Base-by-base conservation (phyloP, 2,797 vertebrate species). In the Diceros bicornis region DNA sequence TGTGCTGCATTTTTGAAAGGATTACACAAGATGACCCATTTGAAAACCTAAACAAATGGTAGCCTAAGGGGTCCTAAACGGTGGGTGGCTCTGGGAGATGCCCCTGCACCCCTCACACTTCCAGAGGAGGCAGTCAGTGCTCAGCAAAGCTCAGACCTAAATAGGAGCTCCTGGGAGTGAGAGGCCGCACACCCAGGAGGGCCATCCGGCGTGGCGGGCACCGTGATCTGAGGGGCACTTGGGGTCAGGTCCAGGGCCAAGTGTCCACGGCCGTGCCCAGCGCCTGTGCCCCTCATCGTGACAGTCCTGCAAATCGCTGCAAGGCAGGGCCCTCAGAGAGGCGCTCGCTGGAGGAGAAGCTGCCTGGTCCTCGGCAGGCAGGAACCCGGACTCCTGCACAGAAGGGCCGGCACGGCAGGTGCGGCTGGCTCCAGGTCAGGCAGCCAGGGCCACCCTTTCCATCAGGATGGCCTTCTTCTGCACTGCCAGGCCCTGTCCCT, bases 271-370 rank as follows among this genome's bases (percentile, higher is more conserved):
- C 47, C 4, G 0, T 2, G 25, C 29, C 13, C 8, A 25, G 7
- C 1, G 29, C 7, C 77, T 1, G 9, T 4, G 3, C 11, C 34
- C 64, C 34, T 90, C 7, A 5, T 55, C 4, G 0, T 1, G 12
- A 12, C 8, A 3, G n/a, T 4, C n/a, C 29, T 32, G n/a, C 44
- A 21, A 29, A 20, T 16, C 0, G 3, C 11, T 0, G 1, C 32
- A 2, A 71, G 82, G n/a, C 47, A 2, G 1, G 44, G 7, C 21
- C 34, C 47, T 18, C 0, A 13, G 21, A 62, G 21, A 52, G 62
- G 57, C 1, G 14, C 29, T 23, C n/a, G 18, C 13, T 7, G 27
- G 12, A 21, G 10, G 61, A 2, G 78, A 72, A 68, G 25, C 14
- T 21, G n/a, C 29, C 62, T 16, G 4, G 55, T 37, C 2, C 7